Base-by-base conservation (phyloP, 2,888 invertebrate genomes). In the Adineta ricciae region DNA sequence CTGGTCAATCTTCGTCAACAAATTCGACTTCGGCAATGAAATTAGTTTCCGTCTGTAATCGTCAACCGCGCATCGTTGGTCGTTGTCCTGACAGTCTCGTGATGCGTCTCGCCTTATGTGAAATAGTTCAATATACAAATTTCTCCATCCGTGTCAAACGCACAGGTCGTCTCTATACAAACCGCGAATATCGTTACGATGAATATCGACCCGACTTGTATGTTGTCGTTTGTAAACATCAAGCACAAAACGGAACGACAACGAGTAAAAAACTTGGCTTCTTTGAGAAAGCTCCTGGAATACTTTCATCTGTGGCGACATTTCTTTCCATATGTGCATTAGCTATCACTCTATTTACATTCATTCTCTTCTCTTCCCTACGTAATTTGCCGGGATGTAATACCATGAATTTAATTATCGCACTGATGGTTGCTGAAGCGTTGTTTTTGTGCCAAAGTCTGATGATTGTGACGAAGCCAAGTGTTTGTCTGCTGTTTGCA, bases 401-500 rank as follows among this genome's bases (percentile, higher is more conserved):
- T 86, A 88, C 89, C 1, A 88, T 91, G 87, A 90, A 90, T 86
- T 86, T 91, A 41, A 89, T 89, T 0, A 82, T 89, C 11, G 88
- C 89, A 2, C 86, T 90, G 8, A 87, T 89, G 27, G 86, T 89
- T 1, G 90, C 89, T 72, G 90, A 91, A 86, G 84, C 89, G 7
- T 87, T 88, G 9, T 90, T 89, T 85, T 86, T 90, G 36, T 1
- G 88, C 87, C 88, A 87, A 0, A 88, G 89, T 87, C 84, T 88
- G 46, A 84, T 84, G 36, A 83, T 49, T 27, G 27, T 49, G n/a
- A 46, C 86, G 19, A 85, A 86, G 9, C 32, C 54, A 9, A 84
- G 84, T 1, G 87, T 87, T 14, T 91, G 91, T 86, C 87, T 87
- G 9, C 92, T 93, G 4, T 90, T 93, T 85, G 93, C 93, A 4